Evolutionary conservation across 2,113 vertebrate species (phyloP).

Genomic region (Trogon surrucura): DNA sequence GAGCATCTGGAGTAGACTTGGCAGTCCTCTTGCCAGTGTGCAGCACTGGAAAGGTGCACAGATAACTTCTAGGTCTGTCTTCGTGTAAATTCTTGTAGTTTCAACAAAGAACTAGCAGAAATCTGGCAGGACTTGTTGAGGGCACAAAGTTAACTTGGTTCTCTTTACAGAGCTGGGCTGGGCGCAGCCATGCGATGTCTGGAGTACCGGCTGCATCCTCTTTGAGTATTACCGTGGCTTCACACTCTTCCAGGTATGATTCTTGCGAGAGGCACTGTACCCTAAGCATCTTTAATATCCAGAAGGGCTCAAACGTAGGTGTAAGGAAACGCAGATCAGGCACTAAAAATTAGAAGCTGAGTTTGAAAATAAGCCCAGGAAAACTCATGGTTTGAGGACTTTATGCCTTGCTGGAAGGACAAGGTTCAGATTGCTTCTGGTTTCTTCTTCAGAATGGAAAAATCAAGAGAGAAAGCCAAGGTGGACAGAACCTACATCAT

Average conservation of each 20-base stretch:
- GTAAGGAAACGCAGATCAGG: background rate
- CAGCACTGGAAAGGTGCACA: rapidly evolving
- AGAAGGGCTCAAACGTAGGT: background rate
- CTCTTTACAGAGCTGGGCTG: conserved; percentile 81
- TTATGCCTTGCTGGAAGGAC: background rate
- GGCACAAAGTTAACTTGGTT: background rate
- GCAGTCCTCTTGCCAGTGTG: background rate
- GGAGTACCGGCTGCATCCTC: conserved; percentile 83
- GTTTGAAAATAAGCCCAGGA: background rate
- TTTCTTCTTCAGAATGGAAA: background rate
- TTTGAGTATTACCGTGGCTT: conserved; percentile 84
- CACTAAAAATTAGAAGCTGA: background rate
- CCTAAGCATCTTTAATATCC: rapidly evolving
- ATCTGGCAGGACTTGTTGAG: background rate
- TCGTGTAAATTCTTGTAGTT: background rate
- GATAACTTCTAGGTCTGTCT: background rate
- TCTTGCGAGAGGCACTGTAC: too few relatives aligned
- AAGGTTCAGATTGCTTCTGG: background rate
- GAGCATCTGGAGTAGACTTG: background rate
- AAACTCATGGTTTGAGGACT: background rate
- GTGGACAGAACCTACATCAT: background rate
- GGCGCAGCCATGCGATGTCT: conserved; percentile 82
- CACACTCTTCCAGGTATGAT: conserved; percentile 79
- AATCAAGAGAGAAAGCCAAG: background rate
- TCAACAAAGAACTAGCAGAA: background rate